Base-by-base conservation (phyloP, 1,140 invertebrate species). In the Battus philenor region DNA sequence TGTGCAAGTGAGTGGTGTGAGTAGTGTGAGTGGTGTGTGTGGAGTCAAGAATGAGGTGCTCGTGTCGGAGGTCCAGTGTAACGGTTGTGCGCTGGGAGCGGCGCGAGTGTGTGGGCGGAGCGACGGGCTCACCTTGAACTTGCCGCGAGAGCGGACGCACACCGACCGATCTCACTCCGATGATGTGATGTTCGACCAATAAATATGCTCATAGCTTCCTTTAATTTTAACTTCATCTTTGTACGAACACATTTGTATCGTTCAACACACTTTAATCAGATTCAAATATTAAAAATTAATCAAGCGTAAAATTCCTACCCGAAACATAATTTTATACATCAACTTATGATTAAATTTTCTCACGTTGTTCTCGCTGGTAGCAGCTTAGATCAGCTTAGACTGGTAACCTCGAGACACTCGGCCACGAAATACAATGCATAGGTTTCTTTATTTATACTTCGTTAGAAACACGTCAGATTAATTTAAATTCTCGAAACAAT, bases 71-170 rank as follows among this genome's bases (percentile, higher is more conserved):
- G 73, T 74, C 64, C 67, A 64, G 56, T 60, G 61, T 68, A 83
- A 80, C 79, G 74, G 79, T 80, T 65, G 65, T 64, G 53, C 59
- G 53, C 46, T 69, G 60, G 71, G 68, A 69, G 74, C 73, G 70
- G 70, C 75, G 66, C 30, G 1, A n/a, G 11, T 61, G 76, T 56
- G 77, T 79, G 75, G 75, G 79, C 69, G 75, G 74, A 72, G 76
- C 66, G 73, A 83, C 73, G 79, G 60, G 75, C 67, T 84, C 70
- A 76, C 80, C 77, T 81, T 84, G 77, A 84, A 81, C 80, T 84
- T 84, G 80, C 73, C 72, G 69, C 59, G 68, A 64, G 66, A 60
- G 56, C 47, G 52, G 50, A 57, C 66, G 62, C 50, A 54, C 61
- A 50, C 50, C 41, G 51, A 41, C 48, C 60, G 60, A 72, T 63